Conservation (phyloP, 1,140 invertebrate species). For the Drosophila malerkotliana region DNA sequence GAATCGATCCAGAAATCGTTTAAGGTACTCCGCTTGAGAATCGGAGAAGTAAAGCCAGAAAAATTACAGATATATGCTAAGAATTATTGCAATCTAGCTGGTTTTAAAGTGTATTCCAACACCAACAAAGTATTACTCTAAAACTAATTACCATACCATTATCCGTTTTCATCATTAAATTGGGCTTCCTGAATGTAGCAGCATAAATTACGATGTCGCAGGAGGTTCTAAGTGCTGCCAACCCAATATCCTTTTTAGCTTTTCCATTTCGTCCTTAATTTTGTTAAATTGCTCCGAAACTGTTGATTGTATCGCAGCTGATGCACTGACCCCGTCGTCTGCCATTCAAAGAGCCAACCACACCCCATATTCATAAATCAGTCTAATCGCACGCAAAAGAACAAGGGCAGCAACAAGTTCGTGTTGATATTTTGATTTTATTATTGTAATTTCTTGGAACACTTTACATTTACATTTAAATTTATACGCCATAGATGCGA, state of each 20-base stretch:
- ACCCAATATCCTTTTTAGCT: no score
- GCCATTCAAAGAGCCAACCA: neutral
- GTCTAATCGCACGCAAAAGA: slow-evolving; percentile 2
- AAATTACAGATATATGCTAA: no score
- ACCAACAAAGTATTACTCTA: no score
- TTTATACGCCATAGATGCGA: slow-evolving; percentile 70
- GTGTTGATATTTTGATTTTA: slow-evolving; percentile 74
- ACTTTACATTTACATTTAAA: slow-evolving; percentile 78
- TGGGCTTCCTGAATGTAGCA: slow-evolving; percentile 11
- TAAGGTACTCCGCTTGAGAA: no score
- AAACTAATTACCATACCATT: no score
- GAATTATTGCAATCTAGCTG: no score
- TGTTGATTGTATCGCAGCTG: slow-evolving; percentile 53
- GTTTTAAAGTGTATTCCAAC: no score
- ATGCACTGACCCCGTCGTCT: slow-evolving; percentile 4
- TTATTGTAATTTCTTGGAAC: slow-evolving; percentile 76
- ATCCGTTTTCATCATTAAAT: neutral
- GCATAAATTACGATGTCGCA: no score
- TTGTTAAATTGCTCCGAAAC: slow-evolving; percentile 64
- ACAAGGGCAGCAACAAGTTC: slow-evolving; percentile 25
- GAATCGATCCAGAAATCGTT: no score
- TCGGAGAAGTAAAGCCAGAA: no score
- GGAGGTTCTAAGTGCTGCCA: slow-evolving; percentile 21
- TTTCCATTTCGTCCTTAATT: slow-evolving; percentile 44
- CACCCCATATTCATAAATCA: slow-evolving; percentile 5